phyloP scores from a whole-genome alignment of 2,888 invertebrate genomes.

The Drosophila mettleri region DNA sequence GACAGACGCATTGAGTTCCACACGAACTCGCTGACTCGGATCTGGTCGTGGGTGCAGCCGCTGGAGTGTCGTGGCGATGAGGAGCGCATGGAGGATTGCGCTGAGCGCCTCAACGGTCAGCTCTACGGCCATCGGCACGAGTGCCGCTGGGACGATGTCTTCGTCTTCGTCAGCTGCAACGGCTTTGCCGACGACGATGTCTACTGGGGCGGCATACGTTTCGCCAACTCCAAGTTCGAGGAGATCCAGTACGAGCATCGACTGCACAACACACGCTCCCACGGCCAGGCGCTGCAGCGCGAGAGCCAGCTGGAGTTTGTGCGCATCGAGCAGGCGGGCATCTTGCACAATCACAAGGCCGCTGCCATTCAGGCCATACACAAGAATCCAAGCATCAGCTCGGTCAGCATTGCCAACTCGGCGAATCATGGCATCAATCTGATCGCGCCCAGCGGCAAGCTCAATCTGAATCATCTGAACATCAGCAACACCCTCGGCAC shows the following conservation, averaged over 20 bases:
- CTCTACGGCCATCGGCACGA: conserved; percentile 93
- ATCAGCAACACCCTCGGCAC: conserved; percentile 94
- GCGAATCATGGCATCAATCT: conserved; percentile 97
- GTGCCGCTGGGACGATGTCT: conserved; percentile 95
- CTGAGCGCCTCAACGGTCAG: conserved; percentile 95
- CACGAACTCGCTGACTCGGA: conserved; percentile 93
- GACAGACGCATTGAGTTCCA: conserved; percentile 95
- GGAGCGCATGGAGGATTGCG: conserved; percentile 91
- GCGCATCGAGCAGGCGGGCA: conserved; percentile 96
- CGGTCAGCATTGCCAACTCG: conserved; percentile 92
- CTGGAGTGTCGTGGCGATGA: conserved; percentile 93
- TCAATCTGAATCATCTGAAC: conserved; percentile 91
- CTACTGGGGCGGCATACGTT: conserved; percentile 98
- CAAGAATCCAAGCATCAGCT: conserved; percentile 92
- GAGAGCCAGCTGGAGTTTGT: conserved; percentile 93
- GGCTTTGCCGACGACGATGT: conserved; percentile 87
- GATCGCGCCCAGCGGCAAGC: conserved; percentile 93
- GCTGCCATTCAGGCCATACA: conserved; percentile 96
- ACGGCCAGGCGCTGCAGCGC: conserved; percentile 88
- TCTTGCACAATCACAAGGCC: conserved; percentile 97
- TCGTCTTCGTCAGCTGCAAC: conserved; percentile 96
- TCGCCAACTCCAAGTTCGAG: conserved; percentile 95
- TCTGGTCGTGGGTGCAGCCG: conserved; percentile 98
- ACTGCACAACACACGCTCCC: conserved; percentile 92
- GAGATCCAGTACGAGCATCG: conserved; percentile 92